These are phyloP conservation scores for Polyommatus icarus DNA, from an alignment of 2,888 invertebrate genomes.

Conservation along the genomic window DNA sequence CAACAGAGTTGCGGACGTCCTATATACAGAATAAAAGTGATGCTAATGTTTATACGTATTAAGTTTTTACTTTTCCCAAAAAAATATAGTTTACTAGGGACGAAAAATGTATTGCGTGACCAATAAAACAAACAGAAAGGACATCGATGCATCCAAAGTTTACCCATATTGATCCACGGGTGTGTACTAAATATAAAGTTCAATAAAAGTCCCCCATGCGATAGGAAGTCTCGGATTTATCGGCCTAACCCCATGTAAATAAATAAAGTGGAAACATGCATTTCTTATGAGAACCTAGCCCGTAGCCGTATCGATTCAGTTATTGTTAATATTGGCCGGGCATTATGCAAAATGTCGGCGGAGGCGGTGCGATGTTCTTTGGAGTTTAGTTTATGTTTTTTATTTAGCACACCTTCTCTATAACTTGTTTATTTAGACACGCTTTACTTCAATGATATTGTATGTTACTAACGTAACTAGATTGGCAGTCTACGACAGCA, in stretches of 20 bases:
- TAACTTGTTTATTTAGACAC: background rate
- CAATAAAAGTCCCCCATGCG: slow-evolving; percentile 75
- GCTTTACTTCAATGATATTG: no score
- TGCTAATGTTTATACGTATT: no score
- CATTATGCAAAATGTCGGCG: slow-evolving; percentile 17
- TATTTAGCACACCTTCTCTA: background rate
- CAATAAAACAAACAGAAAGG: slow-evolving; percentile 18
- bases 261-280: slow-evolving; percentile 76
- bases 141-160: slow-evolving; percentile 53
- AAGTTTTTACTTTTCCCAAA: background rate
- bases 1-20: no score
- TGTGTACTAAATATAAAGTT: slow-evolving; percentile 75
- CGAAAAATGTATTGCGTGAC: background rate
- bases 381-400: background rate
- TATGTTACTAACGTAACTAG: no score
- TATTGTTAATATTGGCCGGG: slow-evolving; percentile 28
- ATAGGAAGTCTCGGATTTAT: slow-evolving; percentile 76
- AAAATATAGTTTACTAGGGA: background rate
- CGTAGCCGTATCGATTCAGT: slow-evolving; percentile 59
- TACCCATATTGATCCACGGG: slow-evolving; percentile 70
- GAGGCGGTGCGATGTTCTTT: background rate
- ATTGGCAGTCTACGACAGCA: no score
- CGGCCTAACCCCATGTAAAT: slow-evolving; percentile 78
- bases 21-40: no score
- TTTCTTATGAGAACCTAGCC: slow-evolving; percentile 69